Evolutionary conservation across 2,113 vertebrate species (phyloP).

Genomic region (Scomber japonicus): DNA sequence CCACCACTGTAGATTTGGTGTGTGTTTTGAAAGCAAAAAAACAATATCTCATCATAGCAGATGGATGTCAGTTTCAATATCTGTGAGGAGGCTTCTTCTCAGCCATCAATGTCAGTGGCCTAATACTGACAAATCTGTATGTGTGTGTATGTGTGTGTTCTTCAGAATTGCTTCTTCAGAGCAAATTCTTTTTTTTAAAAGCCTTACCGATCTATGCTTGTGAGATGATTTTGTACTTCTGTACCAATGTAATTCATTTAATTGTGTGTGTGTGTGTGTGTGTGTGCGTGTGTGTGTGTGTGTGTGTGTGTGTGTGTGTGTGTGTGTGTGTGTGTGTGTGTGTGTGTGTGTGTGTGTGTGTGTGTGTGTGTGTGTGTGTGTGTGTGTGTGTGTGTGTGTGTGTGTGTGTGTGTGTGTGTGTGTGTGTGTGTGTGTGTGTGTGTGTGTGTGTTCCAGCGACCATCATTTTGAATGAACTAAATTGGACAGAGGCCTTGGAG

Average conservation of each 20-base stretch:
- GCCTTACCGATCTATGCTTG: constrained; percentile 49
- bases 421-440: constrained; percentile 26
- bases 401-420: constrained; percentile 20
- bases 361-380: background rate
- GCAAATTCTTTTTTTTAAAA: constrained; percentile 31
- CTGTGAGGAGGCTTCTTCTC: constrained; percentile 19
- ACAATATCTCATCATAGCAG: constrained; percentile 30
- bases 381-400: background rate
- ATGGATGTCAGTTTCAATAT: constrained; percentile 54
- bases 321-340: too few species aligned
- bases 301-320: too few species aligned
- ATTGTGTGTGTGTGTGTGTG: too few species aligned
- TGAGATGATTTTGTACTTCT: constrained; percentile 33
- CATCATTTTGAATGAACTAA: constrained; percentile 96
- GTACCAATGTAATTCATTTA: constrained; percentile 34
- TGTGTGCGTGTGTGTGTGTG: too few species aligned
- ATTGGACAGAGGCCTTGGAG: constrained; percentile 94
- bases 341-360: too few species aligned
- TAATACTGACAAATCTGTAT: constrained; percentile 16
- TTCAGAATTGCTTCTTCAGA: constrained; percentile 19
- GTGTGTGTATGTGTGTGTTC: constrained; percentile 9
- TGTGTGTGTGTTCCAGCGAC: constrained; percentile 83
- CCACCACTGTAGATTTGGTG: background rate
- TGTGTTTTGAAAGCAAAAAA: constrained; percentile 17
- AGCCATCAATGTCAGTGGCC: constrained; percentile 23